These are phyloP conservation scores for Sialis fuliginosa DNA, from an alignment of 2,888 invertebrate genomes.

Conservation along the genomic window DNA sequence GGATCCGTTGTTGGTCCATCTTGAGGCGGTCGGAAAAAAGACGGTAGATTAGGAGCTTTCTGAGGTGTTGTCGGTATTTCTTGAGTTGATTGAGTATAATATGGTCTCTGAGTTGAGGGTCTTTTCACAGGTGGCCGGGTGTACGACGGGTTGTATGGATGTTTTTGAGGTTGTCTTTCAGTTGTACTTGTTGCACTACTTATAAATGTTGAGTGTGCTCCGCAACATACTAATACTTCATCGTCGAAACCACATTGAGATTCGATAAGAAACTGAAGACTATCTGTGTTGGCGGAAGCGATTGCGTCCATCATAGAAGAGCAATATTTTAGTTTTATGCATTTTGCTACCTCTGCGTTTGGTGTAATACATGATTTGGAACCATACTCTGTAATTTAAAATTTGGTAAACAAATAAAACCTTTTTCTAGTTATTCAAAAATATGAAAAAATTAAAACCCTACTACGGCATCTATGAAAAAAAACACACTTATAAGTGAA, in stretches of 20 bases:
- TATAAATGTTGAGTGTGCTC: conserved; percentile 11
- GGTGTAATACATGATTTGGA: conserved; percentile 26
- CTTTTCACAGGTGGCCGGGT: too few relatives aligned
- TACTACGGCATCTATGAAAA: background rate
- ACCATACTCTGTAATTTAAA: background rate
- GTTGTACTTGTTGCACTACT: background rate
- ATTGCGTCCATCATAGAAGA: conserved; percentile 22
- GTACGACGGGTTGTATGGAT: too few relatives aligned
- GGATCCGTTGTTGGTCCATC: background rate
- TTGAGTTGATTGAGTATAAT: background rate
- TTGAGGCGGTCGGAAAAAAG: background rate
- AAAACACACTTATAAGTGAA: background rate
- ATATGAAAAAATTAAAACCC: background rate
- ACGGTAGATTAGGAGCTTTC: background rate
- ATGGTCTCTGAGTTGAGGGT: too few relatives aligned
- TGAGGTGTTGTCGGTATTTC: background rate
- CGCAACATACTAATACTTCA: conserved; percentile 33
- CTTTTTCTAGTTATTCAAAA: too few relatives aligned
- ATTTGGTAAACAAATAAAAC: too few relatives aligned
- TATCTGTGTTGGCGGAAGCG: conserved; percentile 16
- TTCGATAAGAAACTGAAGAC: conserved; percentile 24
- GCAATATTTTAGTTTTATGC: conserved; percentile 32
- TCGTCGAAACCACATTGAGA: conserved; percentile 37
- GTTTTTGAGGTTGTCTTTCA: too few relatives aligned
- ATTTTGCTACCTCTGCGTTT: conserved; percentile 24